phyloP scores from a whole-genome alignment of 37 sponge, comb jelly and placozoan species.

The Beroe ovata region DNA sequence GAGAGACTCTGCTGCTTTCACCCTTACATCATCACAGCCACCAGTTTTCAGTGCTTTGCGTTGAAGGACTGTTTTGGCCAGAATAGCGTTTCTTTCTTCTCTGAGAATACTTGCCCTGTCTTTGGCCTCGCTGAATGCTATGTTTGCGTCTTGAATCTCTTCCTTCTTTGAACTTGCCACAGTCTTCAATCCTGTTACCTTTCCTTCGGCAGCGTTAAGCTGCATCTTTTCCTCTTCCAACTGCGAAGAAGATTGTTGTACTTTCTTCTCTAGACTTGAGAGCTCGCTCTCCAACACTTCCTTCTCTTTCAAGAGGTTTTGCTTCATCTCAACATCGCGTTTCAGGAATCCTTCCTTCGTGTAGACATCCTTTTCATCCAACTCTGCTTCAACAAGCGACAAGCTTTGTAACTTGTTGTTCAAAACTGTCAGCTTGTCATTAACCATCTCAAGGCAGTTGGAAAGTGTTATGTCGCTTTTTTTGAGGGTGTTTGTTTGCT shows the following conservation, averaged over 20 bases:
- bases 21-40: background rate
- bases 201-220: slow-evolving; percentile 4
- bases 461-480: background rate
- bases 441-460: background rate
- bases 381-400: background rate
- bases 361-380: slow-evolving; percentile 1
- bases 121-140: background rate
- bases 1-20: slow-evolving; percentile 3
- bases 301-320: background rate
- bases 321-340: slow-evolving; percentile 19
- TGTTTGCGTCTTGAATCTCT: slow-evolving; percentile 4
- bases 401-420: background rate
- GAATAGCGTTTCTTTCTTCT: slow-evolving; percentile 11
- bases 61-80: background rate
- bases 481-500: too few species aligned
- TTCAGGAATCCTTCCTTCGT: slow-evolving; percentile 58
- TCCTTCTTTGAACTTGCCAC: background rate
- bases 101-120: background rate
- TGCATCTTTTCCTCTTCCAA: slow-evolving; percentile 6
- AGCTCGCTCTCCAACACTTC: background rate
- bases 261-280: background rate
- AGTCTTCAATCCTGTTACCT: background rate
- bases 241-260: background rate
- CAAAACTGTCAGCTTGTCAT: background rate
- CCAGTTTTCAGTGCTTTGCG: slow-evolving; percentile 4